Conservation (phyloP, 1,140 invertebrate genomes). For the Zaprionus nigranus region DNA sequence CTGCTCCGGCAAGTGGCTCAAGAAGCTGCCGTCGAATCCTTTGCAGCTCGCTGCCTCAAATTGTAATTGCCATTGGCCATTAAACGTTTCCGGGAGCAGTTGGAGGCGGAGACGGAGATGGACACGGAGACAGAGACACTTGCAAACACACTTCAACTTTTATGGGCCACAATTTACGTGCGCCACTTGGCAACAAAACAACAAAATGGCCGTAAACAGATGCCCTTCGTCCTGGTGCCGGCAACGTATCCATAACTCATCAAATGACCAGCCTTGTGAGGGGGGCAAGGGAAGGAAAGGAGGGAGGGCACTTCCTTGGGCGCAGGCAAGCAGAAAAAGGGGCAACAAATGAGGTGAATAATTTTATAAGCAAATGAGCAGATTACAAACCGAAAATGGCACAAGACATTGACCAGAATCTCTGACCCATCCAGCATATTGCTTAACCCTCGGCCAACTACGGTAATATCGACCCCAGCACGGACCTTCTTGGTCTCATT, state of each 20-base stretch:
- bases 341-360: constrained; percentile 81
- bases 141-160: constrained; percentile 51
- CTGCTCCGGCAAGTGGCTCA: constrained; percentile 60
- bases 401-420: constrained; percentile 57
- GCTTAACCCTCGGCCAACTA: constrained; percentile 30
- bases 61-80: constrained; percentile 79
- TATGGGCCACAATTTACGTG: constrained; percentile 68
- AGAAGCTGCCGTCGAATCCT: constrained; percentile 46
- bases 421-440: constrained; percentile 52
- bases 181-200: constrained; percentile 67
- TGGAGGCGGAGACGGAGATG: neutral
- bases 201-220: constrained; percentile 74
- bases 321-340: constrained; percentile 75
- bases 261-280: constrained; percentile 52
- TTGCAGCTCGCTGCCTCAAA: constrained; percentile 47
- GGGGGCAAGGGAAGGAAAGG: neutral
- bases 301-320: constrained; percentile 7
- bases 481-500: constrained; percentile 30
- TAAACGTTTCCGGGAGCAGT: constrained; percentile 64
- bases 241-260: constrained; percentile 56
- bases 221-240: constrained; percentile 29
- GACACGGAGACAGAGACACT: constrained; percentile 31
- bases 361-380: constrained; percentile 82
- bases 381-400: constrained; percentile 79
- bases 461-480: constrained; percentile 37